phyloP scores from a whole-genome alignment of 2,113 vertebrate species.

The Dasypus novemcinctus region DNA sequence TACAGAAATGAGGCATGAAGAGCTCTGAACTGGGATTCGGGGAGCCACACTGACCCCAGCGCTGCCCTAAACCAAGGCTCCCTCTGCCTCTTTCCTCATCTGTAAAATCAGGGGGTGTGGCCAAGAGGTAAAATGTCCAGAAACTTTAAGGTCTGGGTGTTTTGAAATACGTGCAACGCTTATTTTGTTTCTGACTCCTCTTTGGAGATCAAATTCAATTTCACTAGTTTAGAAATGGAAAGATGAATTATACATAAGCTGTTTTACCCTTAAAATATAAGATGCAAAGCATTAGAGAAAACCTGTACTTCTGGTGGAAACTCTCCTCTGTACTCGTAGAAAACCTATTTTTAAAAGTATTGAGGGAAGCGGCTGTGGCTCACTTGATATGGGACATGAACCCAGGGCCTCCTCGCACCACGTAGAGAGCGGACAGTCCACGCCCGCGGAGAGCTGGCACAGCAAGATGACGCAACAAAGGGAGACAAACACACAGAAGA shows the following conservation, averaged over 20 bases:
- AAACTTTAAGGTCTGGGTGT: background rate
- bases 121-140: background rate
- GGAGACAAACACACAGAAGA: too few relatives aligned
- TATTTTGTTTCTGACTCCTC: background rate
- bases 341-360: background rate
- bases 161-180: background rate
- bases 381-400: too few relatives aligned
- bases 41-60: background rate
- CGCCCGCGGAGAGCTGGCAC: too few relatives aligned
- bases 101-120: background rate
- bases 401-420: too few relatives aligned
- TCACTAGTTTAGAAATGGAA: background rate
- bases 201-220: slow-evolving; percentile 23
- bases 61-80: background rate
- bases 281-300: background rate
- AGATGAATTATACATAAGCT: slow-evolving; percentile 4
- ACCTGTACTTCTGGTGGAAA: slow-evolving; percentile 17
- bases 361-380: too few relatives aligned
- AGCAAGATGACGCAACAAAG: too few relatives aligned
- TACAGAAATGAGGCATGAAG: background rate
- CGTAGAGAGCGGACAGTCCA: too few relatives aligned
- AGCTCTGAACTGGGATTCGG: background rate
- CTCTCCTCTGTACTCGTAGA: slow-evolving; percentile 1
- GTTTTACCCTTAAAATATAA: background rate
- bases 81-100: background rate